phyloP scores from a whole-genome alignment of 30 jellyfish, hydroid and myxozoan species.

The Cassiopea andromeda region DNA sequence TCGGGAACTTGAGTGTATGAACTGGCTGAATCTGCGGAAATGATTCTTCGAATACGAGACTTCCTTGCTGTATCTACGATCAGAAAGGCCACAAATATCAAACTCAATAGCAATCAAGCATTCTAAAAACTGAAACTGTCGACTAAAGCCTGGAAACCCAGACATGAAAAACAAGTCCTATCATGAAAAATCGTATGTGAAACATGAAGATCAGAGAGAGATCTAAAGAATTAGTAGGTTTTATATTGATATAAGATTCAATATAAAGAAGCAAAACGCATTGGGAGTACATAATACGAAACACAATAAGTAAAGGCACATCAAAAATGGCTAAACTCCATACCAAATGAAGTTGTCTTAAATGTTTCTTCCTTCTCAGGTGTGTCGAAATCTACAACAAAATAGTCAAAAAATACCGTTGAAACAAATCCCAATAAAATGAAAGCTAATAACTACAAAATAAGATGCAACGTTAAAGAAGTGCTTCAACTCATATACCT shows the following conservation, averaged over 20 bases:
- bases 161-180: too few species aligned
- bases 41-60: constrained; percentile 14
- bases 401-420: not conserved
- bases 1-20: constrained; percentile 8
- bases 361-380: constrained; percentile 58
- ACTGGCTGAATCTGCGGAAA: constrained; percentile 39
- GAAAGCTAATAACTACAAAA: not conserved
- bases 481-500: too few species aligned
- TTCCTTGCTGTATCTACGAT: constrained; percentile 1
- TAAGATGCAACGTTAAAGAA: not conserved
- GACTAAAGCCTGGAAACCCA: too few species aligned
- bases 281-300: not conserved
- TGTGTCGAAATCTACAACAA: constrained; percentile 33
- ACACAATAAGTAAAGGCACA: not conserved
- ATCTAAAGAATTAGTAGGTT: not conserved
- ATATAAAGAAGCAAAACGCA: not conserved
- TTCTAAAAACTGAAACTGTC: not conserved
- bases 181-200: too few species aligned
- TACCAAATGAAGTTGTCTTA: constrained; percentile 42
- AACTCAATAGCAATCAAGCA: not conserved
- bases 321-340: not conserved
- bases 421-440: not conserved
- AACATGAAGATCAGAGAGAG: not conserved
- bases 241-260: not conserved
- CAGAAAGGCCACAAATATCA: too few species aligned